These are phyloP conservation scores for Drosophila macrospina DNA, from an alignment of 2,888 invertebrate species.

Conservation along the genomic window DNA sequence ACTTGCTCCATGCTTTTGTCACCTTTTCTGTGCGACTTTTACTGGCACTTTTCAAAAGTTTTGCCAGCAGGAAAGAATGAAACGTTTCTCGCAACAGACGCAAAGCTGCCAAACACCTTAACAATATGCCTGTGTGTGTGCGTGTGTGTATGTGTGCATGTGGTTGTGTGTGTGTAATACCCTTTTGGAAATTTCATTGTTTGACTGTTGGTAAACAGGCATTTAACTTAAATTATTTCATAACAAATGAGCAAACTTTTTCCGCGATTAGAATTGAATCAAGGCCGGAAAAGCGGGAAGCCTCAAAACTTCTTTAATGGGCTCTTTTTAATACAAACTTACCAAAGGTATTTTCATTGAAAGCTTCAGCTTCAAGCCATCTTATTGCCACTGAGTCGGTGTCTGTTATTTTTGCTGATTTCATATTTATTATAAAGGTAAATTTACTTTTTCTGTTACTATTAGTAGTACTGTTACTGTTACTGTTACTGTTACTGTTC, in stretches of 20 bases:
- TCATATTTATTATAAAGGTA: no score
- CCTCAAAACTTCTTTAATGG: constrained; percentile 15
- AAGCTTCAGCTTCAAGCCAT: constrained; percentile 1
- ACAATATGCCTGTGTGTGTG: constrained; percentile 2
- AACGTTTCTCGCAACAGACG: constrained; percentile 22
- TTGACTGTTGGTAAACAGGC: constrained; percentile 61
- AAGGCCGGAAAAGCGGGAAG: constrained; percentile 18
- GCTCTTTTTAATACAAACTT: constrained; percentile 9
- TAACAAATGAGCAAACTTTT: constrained; percentile 56
- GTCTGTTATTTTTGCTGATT: background rate
- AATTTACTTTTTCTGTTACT: no score
- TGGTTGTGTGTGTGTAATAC: constrained; percentile 6
- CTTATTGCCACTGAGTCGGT: background rate
- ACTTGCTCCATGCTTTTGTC: constrained; percentile 21
- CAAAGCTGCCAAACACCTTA: constrained; percentile 29
- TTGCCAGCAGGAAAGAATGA: constrained; percentile 7
- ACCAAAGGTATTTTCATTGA: constrained; percentile 21
- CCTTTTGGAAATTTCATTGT: constrained; percentile 49
- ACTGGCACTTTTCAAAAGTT: constrained; percentile 26
- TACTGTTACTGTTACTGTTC: no score
- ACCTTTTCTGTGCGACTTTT: constrained; percentile 35
- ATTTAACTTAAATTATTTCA: constrained; percentile 66
- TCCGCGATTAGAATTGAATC: constrained; percentile 22
- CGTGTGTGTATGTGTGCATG: background rate
- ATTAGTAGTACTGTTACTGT: no score